These are phyloP conservation scores for Vollenhovia emeryi DNA, from an alignment of 1,140 invertebrate genomes.

Conservation along the genomic window DNA sequence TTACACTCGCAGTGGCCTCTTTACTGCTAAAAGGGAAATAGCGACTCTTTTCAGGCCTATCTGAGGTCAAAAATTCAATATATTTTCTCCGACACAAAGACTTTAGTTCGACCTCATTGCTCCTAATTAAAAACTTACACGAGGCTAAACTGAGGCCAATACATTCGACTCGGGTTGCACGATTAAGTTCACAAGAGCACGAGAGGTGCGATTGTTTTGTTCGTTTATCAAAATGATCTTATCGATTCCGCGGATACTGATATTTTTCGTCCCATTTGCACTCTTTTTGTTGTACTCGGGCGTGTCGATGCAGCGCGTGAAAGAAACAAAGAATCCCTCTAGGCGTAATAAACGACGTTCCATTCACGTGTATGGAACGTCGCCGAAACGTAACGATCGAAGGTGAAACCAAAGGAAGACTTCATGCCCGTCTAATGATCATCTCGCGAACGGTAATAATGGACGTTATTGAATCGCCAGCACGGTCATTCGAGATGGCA, in stretches of 20 bases:
- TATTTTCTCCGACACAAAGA: no score
- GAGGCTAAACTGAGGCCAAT: no score
- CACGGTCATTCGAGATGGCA: neutral
- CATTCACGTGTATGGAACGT: constrained; percentile 56
- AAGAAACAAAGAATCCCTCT: neutral
- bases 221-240: constrained; percentile 7
- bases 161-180: neutral
- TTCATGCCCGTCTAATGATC: neutral
- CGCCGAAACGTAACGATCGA: constrained; percentile 39
- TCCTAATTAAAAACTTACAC: no score
- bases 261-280: neutral
- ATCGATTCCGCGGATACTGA: constrained; percentile 14
- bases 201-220: neutral
- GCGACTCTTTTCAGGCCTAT: no score
- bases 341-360: constrained; percentile 42
- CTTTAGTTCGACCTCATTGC: no score
- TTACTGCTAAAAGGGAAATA: no score
- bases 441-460: neutral
- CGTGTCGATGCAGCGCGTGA: neutral
- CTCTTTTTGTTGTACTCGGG: neutral
- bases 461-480: constrained; percentile 27
- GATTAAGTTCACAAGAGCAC: neutral
- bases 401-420: neutral
- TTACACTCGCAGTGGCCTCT: no score
- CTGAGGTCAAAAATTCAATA: no score